Percentiles rank a stretch among this genome's conserved stretches.
Evolutionary conservation across 2,888 invertebrate species (phyloP).

Genomic region (Pseudolycoriella hygida): DNA sequence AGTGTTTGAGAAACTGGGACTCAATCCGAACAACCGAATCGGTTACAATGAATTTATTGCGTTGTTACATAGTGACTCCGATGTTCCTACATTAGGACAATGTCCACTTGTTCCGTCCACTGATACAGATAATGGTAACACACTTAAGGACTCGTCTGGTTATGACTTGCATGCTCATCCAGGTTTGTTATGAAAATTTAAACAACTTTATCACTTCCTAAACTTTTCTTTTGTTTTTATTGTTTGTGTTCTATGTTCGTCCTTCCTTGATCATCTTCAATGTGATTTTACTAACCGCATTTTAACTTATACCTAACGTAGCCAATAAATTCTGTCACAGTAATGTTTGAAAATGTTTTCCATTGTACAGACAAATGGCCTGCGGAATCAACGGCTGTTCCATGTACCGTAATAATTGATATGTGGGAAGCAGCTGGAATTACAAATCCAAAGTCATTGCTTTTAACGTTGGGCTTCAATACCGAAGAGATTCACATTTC

Average conservation of each 20-base stretch:
- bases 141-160: background rate
- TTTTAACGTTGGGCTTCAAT: constrained; percentile 50
- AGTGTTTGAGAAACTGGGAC: constrained; percentile 44
- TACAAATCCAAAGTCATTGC: constrained; percentile 40
- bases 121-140: constrained; percentile 4
- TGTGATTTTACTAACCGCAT: background rate
- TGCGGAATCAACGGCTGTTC: constrained; percentile 15
- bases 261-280: too few species aligned
- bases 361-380: constrained; percentile 3
- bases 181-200: constrained; percentile 4
- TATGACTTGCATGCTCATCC: constrained; percentile 6
- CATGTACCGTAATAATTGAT: constrained; percentile 40
- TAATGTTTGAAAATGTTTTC: background rate
- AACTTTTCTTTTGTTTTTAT: background rate
- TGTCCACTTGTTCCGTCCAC: background rate
- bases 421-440: constrained; percentile 58
- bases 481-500: constrained; percentile 35
- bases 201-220: background rate
- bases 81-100: background rate
- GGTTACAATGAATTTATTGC: constrained; percentile 46
- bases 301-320: background rate
- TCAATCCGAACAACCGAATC: constrained; percentile 42
- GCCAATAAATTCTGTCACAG: background rate
- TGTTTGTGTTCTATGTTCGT: background rate
- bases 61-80: constrained; percentile 19